phyloP scores from a whole-genome alignment of 2,113 vertebrate species.

The Anhinga anhinga region DNA sequence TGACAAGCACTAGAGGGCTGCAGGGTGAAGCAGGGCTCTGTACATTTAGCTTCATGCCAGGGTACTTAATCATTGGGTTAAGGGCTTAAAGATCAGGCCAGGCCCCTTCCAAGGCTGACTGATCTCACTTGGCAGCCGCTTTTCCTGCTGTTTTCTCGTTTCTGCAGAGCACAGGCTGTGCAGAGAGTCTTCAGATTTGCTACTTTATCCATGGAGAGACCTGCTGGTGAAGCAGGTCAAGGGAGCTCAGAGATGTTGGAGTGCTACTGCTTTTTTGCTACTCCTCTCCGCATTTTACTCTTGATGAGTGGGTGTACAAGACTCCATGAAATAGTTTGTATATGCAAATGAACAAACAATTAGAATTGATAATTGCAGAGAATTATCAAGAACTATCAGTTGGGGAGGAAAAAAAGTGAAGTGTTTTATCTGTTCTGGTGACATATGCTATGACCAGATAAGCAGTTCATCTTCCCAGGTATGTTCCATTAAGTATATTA shows the following conservation, averaged over 20 bases:
- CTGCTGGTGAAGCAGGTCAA: not conserved
- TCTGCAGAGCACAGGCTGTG: not conserved
- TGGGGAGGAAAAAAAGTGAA: not conserved
- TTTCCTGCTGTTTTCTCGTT: not conserved
- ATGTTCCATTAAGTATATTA: conserved; percentile 52
- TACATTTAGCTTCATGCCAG: not conserved
- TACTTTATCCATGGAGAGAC: accelerated
- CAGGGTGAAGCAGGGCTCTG: not conserved
- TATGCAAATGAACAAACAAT: conserved; percentile 4
- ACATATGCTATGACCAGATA: not conserved
- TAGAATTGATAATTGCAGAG: too few species aligned
- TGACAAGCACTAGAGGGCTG: not conserved
- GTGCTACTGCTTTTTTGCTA: not conserved
- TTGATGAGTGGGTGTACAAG: not conserved
- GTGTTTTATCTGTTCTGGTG: conserved; percentile 18
- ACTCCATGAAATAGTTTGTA: not conserved
- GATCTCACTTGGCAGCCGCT: not conserved
- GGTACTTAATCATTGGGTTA: not conserved
- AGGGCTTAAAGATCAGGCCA: not conserved
- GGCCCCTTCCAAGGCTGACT: not conserved
- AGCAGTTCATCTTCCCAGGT: conserved; percentile 36
- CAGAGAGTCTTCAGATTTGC: not conserved
- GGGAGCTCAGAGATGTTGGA: not conserved
- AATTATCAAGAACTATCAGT: not conserved
- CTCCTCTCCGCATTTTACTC: not conserved